Conservation (phyloP, 2,888 invertebrate species). For the Tipula unca region DNA sequence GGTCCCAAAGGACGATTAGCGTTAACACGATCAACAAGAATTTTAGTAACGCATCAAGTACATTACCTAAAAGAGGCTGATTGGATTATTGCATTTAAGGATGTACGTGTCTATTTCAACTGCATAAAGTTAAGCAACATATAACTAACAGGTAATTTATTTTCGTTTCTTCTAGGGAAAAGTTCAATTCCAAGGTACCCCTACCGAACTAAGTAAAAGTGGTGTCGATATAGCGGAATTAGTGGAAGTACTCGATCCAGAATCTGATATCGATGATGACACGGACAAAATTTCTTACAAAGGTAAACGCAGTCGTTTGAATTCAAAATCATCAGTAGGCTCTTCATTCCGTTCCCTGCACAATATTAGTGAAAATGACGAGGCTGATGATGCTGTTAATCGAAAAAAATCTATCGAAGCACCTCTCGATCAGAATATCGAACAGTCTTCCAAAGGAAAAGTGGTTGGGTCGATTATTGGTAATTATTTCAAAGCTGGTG, state of each 20-base stretch:
- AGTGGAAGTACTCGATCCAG: constrained; percentile 32
- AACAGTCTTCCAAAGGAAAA: constrained; percentile 41
- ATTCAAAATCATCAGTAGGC: constrained; percentile 22
- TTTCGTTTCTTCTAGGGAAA: constrained; percentile 36
- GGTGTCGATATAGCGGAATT: constrained; percentile 47
- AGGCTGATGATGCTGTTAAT: constrained; percentile 33
- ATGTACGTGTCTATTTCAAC: constrained; percentile 43
- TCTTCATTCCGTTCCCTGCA: constrained; percentile 23
- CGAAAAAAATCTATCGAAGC: constrained; percentile 30
- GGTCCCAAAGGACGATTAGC: constrained; percentile 43
- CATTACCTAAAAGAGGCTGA: constrained; percentile 55
- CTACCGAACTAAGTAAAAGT: constrained; percentile 40
- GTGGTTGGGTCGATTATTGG: constrained; percentile 41
- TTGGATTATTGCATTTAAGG: constrained; percentile 49
- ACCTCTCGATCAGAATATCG: constrained; percentile 28
- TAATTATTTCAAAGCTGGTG: constrained; percentile 48
- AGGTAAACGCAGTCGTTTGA: constrained; percentile 22
- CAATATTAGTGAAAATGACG: constrained; percentile 26
- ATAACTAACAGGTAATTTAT: background rate
- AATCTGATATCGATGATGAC: constrained; percentile 34
- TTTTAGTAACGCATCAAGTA: constrained; percentile 70
- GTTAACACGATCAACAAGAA: constrained; percentile 47
- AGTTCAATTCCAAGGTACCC: constrained; percentile 44
- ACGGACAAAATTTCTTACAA: constrained; percentile 23
- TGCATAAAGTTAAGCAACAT: background rate